Evolutionary conservation across 2,888 invertebrate species (phyloP).

Genomic region (Phymatocera aterrima): DNA sequence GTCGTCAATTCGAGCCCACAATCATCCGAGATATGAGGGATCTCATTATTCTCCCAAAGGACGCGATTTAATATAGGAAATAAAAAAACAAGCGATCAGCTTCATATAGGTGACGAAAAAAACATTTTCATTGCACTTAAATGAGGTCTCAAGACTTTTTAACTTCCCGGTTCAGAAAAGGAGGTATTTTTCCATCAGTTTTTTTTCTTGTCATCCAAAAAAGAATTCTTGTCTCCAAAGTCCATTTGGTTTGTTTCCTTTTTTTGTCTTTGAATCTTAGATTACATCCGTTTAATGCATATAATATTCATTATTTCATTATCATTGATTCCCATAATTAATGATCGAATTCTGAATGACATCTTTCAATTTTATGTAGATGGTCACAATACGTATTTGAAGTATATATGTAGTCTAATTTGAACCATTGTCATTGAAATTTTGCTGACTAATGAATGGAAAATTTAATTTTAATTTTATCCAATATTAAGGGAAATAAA

Average conservation of each 20-base stretch:
- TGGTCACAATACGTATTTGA: neutral
- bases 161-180: no score
- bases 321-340: slow-evolving; percentile 16
- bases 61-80: neutral
- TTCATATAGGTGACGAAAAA: neutral
- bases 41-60: slow-evolving; percentile 20
- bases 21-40: slow-evolving; percentile 4
- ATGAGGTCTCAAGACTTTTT: slow-evolving; percentile 11
- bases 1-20: slow-evolving; percentile 2
- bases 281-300: neutral
- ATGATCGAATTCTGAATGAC: slow-evolving; percentile 20
- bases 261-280: neutral
- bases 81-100: neutral
- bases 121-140: slow-evolving; percentile 32
- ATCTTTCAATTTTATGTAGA: neutral
- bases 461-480: neutral
- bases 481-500: neutral
- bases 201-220: neutral
- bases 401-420: neutral
- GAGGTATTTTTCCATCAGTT: no score
- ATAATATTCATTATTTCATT: neutral
- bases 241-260: no score
- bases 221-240: slow-evolving; percentile 16
- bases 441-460: neutral
- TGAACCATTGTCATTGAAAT: neutral